Evolutionary conservation across 2,797 vertebrate genomes (phyloP), one percentile per base, ranked within the genome.

Genomic region (Yasuhikotakia modesta): DNA sequence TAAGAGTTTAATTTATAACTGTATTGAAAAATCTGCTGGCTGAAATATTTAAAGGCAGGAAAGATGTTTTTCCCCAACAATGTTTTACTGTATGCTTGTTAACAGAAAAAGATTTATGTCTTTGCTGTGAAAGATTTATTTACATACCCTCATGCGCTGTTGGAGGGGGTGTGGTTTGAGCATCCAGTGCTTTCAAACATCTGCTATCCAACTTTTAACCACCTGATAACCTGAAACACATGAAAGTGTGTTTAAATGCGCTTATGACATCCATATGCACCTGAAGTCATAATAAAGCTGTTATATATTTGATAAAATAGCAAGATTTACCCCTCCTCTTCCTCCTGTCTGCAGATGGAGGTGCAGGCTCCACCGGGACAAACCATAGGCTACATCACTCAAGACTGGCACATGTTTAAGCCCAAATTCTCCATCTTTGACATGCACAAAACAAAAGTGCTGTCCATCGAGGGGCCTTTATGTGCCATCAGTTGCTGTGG

Each of bases 391-490:
- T 92, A 90, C 0, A 88, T 93, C 39, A 79, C 82, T 5, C 92
- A 93, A 83, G 87, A 90, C 7, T 93, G 91, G 92, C 90, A 93
- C 19, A 90, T 91, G 5, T 92, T 89, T 79, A 80, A 87, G 13
- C 92, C 92, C 58, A 92, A 88, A 77, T 91, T 93, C 78, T 90
- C 89, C 46, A 85, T 94, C 68, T 88, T 89, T 73, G 89, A 90
- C 0, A 88, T 88, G 0, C 85, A 89, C 13, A 87, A 88, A 24
- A 85, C 90, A 68, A 90, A 91, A 0, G 64, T 91, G 21, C 78
- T 93, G 45, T 86, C 89, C 1, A 83, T 94, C 5, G 82, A 90
- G 46, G 93, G 93, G 0, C 92, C 93, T 30, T 87, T 89, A 78
- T 90, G 89, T 30, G 84, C 88, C 50, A 89, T 90, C 63, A 88